Base-by-base conservation (phyloP, 2,797 vertebrate genomes). In the Hoplostethus atlanticus region DNA sequence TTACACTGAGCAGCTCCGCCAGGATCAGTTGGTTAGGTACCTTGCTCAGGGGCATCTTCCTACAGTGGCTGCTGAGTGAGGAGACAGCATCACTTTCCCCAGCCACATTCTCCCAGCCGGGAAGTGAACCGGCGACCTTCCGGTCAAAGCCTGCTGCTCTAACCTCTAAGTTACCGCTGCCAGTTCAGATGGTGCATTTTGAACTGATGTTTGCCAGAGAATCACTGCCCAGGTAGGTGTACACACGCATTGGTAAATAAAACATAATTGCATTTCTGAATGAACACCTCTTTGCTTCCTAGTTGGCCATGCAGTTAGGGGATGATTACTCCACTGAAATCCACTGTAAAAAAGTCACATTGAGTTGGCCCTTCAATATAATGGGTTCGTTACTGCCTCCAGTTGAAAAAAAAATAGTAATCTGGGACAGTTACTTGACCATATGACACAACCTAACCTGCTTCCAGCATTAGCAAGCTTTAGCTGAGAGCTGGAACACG, bases 71-170 rank as follows among this genome's bases (percentile, higher is more conserved):
- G 6, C 6, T 5, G 8, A 54, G n/a, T 2, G 28, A 71, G 56
- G 44, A 60, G 57, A 62, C 28, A 44, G 25, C 34, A 50, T 40
- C 58, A 62, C 68, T 77, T 73, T 67, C 25, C 34, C 50, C 53
- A 7, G 13, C 42, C 34, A 34, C 3, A 34, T 34, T 34, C 6
- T 34, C 34, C 34, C 34, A 34, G 34, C 34, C 6, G 34, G 34
- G 34, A 6, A 4, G 0, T 34, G 34, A 34, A 34, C 34, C 4
- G 34, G 34, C 6, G 6, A 34, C 34, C 6, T 34, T 34, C 34
- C 34, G 34, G 34, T 34, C 6, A 34, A 34, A 54, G n/a, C 12
- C 71, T 68, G 25, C 60, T 30, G 56, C 67, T 50, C 17, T 46
- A 63, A 77, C 11, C 31, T 62, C 36, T 25, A 42, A 53, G 51